Conservation (phyloP, 2,797 vertebrate species). For the Parauchenoglanis ngamensis region DNA sequence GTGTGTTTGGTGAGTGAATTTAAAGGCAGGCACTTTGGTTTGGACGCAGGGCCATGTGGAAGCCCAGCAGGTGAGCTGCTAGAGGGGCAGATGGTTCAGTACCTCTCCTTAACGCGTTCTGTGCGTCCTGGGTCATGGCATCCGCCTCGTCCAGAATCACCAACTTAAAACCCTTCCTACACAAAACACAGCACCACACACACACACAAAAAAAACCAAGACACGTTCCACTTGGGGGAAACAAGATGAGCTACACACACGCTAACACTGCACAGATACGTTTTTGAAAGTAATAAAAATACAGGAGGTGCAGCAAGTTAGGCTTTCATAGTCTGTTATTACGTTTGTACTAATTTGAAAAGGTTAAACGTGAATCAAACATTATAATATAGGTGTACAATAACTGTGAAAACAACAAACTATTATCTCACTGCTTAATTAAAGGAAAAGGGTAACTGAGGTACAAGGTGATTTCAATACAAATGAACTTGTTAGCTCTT, state of each 20-base stretch:
- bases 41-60: constrained; percentile 56
- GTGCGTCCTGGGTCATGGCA: constrained; percentile 99
- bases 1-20: constrained; percentile 15
- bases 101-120: constrained; percentile 97
- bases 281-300: not conserved
- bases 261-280: no score
- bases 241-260: not conserved
- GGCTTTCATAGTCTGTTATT: not conserved
- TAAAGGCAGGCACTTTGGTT: constrained; percentile 22
- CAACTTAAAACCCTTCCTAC: constrained; percentile 94
- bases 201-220: not conserved
- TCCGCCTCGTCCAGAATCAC: constrained; percentile 98
- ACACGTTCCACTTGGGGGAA: not conserved
- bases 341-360: not conserved
- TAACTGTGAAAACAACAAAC: not conserved
- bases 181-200: constrained; percentile 8
- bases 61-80: constrained; percentile 69
- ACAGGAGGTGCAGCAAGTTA: not conserved
- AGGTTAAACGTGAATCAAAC: not conserved
- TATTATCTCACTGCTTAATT: not conserved
- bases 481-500: not conserved
- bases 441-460: not conserved
- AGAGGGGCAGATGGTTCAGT: constrained; percentile 75
- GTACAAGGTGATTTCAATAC: not conserved
- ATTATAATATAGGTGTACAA: not conserved